Percentiles rank a stretch among this genome's conserved stretches.
Conservation (phyloP, 2,113 vertebrate species). For the Miniopterus natalensis region DNA sequence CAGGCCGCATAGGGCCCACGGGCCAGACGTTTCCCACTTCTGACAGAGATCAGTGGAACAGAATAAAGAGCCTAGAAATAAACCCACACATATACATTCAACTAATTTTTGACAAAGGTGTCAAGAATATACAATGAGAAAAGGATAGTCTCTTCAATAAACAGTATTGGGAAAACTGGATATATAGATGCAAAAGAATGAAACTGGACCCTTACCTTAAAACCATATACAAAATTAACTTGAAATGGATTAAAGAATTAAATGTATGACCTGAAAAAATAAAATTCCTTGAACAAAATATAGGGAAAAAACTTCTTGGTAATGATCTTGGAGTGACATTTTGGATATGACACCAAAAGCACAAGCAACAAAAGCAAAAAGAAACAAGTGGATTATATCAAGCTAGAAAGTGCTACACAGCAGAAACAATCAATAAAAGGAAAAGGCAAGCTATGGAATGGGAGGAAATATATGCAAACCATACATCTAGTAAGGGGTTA, state of each 20-base stretch:
- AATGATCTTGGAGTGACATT: neutral
- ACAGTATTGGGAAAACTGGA: neutral
- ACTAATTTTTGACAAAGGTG: neutral
- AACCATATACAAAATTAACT: neutral
- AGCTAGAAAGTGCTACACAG: neutral
- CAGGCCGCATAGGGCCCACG: too few relatives aligned
- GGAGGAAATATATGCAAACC: constrained; percentile 6
- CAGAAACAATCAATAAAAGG: neutral
- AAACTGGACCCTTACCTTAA: neutral
- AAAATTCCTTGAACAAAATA: constrained; percentile 9
- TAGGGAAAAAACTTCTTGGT: neutral
- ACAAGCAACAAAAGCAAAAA: constrained; percentile 39
- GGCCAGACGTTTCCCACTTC: too few relatives aligned
- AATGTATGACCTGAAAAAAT: neutral
- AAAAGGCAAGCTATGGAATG: neutral
- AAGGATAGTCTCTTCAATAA: neutral
- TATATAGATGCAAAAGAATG: neutral
- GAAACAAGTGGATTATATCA: neutral
- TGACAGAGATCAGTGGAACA: neutral
- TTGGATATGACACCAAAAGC: neutral
- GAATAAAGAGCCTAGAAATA: neutral
- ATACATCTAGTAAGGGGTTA: neutral
- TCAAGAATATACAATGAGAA: constrained; percentile 1
- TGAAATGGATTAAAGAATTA: neutral
- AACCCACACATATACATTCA: neutral